Percentiles rank a stretch among this genome's conserved stretches.
Evolutionary conservation across 2,888 invertebrate species (phyloP).

Genomic region (Stomorhina lunata): DNA sequence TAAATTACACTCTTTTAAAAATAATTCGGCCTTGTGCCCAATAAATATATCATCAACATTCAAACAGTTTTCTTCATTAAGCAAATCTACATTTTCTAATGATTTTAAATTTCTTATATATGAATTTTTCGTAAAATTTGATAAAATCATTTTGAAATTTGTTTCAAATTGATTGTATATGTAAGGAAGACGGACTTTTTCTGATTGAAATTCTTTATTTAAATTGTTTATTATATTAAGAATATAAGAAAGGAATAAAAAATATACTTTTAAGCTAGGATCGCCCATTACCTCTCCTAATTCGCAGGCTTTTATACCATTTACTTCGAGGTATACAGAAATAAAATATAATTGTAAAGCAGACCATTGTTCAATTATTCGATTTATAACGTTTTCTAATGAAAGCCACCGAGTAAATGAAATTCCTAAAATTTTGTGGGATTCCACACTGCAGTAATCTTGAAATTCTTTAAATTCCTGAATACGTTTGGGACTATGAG

Average conservation of each 20-base stretch:
- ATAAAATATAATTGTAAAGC: slow-evolving; percentile 52
- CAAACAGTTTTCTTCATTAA: slow-evolving; percentile 6
- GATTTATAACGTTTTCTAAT: slow-evolving; percentile 52
- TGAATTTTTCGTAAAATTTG: slow-evolving; percentile 47
- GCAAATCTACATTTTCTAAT: slow-evolving; percentile 33
- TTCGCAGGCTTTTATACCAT: slow-evolving; percentile 33
- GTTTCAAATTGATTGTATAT: slow-evolving; percentile 48
- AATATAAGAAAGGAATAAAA: slow-evolving; percentile 56
- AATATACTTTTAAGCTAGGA: slow-evolving; percentile 37
- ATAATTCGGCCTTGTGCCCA: slow-evolving; percentile 26
- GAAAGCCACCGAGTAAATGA: slow-evolving; percentile 57
- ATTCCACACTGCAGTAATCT: slow-evolving; percentile 11
- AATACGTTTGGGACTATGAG: not conserved
- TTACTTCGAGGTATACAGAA: slow-evolving; percentile 38
- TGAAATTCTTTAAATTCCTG: slow-evolving; percentile 27
- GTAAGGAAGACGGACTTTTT: slow-evolving; percentile 48
- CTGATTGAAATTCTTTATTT: slow-evolving; percentile 61
- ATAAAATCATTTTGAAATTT: slow-evolving; percentile 57
- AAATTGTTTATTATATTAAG: slow-evolving; percentile 57
- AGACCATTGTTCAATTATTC: slow-evolving; percentile 59
- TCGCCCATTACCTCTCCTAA: slow-evolving; percentile 46
- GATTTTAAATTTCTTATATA: slow-evolving; percentile 18
- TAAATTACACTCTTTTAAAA: not conserved
- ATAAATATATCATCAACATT: slow-evolving; percentile 33
- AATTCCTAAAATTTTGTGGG: slow-evolving; percentile 52